phyloP scores from a whole-genome alignment of 2,113 vertebrate genomes.

The Lamprologus sp. region DNA sequence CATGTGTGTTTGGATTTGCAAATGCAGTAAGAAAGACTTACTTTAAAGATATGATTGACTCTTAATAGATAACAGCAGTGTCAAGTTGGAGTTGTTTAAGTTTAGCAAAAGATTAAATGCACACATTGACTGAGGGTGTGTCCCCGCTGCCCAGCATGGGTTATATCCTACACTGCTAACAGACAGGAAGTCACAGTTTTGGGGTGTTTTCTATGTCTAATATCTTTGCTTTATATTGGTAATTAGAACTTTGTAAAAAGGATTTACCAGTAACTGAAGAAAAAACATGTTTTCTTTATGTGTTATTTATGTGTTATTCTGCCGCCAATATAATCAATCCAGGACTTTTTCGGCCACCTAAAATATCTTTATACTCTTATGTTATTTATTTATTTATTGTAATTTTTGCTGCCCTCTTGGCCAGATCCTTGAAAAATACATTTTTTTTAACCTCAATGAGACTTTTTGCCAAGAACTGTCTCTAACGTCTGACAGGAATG shows the following conservation, averaged over 20 bases:
- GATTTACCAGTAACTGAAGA: background rate
- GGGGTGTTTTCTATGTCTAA: background rate
- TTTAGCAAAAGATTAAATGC: background rate
- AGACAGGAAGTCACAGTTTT: background rate
- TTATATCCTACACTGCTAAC: no score
- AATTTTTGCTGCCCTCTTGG: background rate
- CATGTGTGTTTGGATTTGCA: background rate
- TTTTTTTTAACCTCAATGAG: background rate
- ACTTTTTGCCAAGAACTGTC: background rate
- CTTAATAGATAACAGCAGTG: background rate
- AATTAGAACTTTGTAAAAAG: background rate
- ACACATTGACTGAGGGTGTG: background rate
- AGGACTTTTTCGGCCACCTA: background rate
- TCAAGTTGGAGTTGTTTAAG: background rate
- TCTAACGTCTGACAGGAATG: rapidly evolving
- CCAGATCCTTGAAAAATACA: background rate
- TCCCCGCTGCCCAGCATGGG: background rate
- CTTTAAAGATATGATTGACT: background rate
- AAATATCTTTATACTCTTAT: background rate
- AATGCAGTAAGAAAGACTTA: background rate
- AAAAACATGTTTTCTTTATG: background rate
- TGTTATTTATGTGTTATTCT: background rate
- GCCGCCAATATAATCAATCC: background rate
- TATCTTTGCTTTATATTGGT: background rate
- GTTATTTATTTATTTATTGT: background rate